Evolutionary conservation across 2,797 vertebrate genomes (phyloP).

Genomic region (Chanos chanos): DNA sequence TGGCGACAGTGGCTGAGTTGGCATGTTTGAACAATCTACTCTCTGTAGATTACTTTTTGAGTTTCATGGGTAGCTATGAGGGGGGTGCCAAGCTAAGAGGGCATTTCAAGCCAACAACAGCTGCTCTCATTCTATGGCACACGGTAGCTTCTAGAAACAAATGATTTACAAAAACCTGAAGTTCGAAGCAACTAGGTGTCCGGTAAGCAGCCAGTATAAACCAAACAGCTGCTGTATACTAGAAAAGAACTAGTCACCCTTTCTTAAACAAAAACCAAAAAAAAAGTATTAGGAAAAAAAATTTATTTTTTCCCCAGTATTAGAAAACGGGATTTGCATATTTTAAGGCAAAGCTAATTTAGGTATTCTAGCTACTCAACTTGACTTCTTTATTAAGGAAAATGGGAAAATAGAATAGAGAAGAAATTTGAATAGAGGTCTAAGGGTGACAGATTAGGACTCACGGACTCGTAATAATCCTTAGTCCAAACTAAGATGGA

Average conservation of each 20-base stretch:
- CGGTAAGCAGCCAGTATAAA: not conserved
- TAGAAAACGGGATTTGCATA: no score
- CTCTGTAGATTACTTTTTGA: slow-evolving; percentile 14
- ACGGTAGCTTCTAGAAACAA: not conserved
- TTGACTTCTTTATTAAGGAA: no score
- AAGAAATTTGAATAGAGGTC: no score
- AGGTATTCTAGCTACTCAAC: no score
- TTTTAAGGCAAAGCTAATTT: no score
- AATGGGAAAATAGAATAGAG: no score
- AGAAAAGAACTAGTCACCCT: no score
- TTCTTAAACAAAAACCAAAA: not conserved
- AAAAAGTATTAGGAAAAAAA: no score
- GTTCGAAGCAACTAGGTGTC: slow-evolving; percentile 47
- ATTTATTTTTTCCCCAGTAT: no score
- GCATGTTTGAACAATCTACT: not conserved
- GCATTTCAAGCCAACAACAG: slow-evolving; percentile 20
- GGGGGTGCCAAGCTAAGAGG: slow-evolving; percentile 46
- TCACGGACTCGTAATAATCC: no score
- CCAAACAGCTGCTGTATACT: not conserved
- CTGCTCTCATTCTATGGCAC: slow-evolving; percentile 19
- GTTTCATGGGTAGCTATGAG: slow-evolving; percentile 29
- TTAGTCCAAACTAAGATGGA: slow-evolving; percentile 23
- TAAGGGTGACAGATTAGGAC: no score
- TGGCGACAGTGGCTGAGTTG: slow-evolving; percentile 16
- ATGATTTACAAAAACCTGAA: slow-evolving; percentile 1